Conservation (phyloP, 37 sponge, comb jelly and placozoan species). For the Amphimedon queenslandica region DNA sequence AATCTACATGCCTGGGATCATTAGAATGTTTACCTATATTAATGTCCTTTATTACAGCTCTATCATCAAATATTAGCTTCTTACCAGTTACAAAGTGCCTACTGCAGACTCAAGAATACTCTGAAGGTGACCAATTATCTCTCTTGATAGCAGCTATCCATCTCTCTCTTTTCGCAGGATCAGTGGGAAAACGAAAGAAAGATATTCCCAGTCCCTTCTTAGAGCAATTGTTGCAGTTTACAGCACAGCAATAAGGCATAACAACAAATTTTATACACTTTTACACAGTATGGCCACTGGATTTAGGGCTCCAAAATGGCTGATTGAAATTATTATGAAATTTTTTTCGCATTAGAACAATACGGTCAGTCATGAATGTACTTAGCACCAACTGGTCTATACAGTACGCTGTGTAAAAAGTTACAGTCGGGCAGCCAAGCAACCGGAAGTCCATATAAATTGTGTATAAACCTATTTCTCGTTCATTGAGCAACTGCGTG, state of each 20-base stretch:
- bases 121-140: neutral
- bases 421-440: no score
- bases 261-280: neutral
- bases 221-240: neutral
- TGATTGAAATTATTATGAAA: neutral
- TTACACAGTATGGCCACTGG: neutral
- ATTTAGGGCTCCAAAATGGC: conserved; percentile 1
- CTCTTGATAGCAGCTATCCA: neutral
- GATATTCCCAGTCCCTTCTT: neutral
- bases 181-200: neutral
- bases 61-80: neutral
- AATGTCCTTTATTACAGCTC: neutral
- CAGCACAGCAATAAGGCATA: neutral
- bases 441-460: no score
- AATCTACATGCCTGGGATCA: neutral
- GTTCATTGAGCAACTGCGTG: no score
- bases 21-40: neutral
- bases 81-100: neutral
- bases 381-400: no score
- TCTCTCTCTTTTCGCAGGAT: neutral
- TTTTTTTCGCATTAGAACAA: neutral
- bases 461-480: no score
- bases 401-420: no score
- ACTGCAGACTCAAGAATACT: neutral
- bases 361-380: no score